A percentile compares a stretch with the other conserved stretches of the same genome.
Evolutionary conservation across 2,888 invertebrate species (phyloP).

Genomic region (Drosophila stalkeri): DNA sequence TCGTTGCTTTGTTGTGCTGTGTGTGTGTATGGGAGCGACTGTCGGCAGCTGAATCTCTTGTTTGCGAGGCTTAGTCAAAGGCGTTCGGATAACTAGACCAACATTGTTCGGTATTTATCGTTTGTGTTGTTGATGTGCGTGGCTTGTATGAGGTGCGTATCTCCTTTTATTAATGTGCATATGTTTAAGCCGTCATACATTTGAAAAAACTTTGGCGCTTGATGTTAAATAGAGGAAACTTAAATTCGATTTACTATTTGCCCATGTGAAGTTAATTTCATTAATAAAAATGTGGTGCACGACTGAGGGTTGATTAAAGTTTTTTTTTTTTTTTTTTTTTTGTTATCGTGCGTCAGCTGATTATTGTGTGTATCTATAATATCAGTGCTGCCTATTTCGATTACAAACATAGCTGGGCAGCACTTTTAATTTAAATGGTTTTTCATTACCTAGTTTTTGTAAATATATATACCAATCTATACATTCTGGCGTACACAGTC

Average conservation of each 20-base stretch:
- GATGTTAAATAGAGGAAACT: background rate
- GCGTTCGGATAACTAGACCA: constrained; percentile 29
- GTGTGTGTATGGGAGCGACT: constrained; percentile 19
- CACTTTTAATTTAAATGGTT: constrained; percentile 9
- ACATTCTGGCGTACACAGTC: background rate
- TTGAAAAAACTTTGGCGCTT: background rate
- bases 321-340: background rate
- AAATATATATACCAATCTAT: background rate
- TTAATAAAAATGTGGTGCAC: background rate
- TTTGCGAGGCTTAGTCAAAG: constrained; percentile 22
- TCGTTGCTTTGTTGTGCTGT: constrained; percentile 10
- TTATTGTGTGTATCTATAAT: constrained; percentile 37
- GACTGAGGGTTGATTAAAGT: background rate
- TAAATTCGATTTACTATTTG: background rate
- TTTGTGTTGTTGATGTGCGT: constrained; percentile 12
- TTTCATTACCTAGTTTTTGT: background rate
- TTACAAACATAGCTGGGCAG: constrained; percentile 13
- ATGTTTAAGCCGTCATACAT: background rate
- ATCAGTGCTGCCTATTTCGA: constrained; percentile 43
- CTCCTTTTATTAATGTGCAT: background rate
- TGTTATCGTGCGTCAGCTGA: background rate
- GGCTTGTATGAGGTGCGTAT: constrained; percentile 23
- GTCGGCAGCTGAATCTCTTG: constrained; percentile 5
- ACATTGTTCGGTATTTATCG: constrained; percentile 14
- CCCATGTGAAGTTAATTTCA: background rate